Evolutionary conservation across 2,113 vertebrate genomes (phyloP).

Genomic region (Tachuris rubrigastra): DNA sequence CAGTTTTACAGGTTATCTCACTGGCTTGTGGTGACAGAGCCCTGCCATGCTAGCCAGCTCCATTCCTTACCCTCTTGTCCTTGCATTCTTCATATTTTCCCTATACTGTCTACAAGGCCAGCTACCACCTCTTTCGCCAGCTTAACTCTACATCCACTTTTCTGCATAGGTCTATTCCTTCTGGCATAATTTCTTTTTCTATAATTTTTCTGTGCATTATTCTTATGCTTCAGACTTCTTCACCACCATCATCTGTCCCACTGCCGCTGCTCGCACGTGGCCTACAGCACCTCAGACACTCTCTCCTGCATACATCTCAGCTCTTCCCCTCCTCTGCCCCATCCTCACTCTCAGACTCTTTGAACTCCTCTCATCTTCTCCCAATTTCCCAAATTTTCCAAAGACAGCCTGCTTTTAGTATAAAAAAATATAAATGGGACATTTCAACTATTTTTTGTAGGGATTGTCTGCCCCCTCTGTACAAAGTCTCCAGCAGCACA

Average conservation of each 20-base stretch:
- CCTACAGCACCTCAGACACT: background rate
- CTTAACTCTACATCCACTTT: background rate
- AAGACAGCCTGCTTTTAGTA: background rate
- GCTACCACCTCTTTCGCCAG: background rate
- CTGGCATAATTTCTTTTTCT: background rate
- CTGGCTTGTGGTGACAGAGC: background rate
- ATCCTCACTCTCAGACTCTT: background rate
- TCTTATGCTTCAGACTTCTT: background rate
- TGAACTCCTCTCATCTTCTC: background rate
- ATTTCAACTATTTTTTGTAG: background rate
- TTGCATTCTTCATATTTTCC: background rate
- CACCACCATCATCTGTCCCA: background rate
- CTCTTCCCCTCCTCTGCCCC: background rate
- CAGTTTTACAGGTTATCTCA: background rate
- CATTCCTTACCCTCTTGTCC: background rate
- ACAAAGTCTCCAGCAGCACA: background rate
- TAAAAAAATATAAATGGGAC: background rate
- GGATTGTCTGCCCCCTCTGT: background rate
- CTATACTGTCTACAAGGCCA: background rate
- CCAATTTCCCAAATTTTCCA: background rate
- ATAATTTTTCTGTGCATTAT: background rate
- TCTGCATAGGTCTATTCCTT: background rate
- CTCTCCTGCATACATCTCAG: background rate
- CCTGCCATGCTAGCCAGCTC: background rate
- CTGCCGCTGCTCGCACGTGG: background rate